Evolutionary conservation across 2,113 vertebrate species (phyloP).

Genomic region (Sphyrna mokarran): DNA sequence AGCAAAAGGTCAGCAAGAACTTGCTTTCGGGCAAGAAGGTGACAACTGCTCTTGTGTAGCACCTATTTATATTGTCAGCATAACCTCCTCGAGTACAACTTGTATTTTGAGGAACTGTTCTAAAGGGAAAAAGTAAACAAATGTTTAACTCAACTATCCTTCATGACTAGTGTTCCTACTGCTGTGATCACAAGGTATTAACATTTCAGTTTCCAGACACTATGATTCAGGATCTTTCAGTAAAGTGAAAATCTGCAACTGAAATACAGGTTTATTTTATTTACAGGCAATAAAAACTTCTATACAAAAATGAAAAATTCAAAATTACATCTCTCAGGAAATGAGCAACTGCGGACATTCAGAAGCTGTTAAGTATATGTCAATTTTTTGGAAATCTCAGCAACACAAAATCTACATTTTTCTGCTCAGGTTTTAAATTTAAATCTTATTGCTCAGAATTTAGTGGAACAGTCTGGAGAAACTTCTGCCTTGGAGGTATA

Average conservation of each 20-base stretch:
- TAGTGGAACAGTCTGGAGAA: background rate
- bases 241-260: background rate
- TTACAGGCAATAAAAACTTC: background rate
- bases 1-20: no score
- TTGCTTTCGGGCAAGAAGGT: no score
- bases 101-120: background rate
- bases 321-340: background rate
- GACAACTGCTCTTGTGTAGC: background rate
- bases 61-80: background rate
- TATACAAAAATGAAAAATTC: background rate
- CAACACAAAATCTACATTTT: background rate
- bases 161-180: background rate
- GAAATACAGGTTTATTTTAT: background rate
- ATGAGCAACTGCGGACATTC: background rate
- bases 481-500: background rate
- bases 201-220: background rate
- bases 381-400: background rate
- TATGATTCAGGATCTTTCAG: background rate
- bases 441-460: background rate
- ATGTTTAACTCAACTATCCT: background rate
- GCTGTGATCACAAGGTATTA: background rate
- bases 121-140: background rate
- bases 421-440: background rate
- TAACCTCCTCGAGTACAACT: background rate
- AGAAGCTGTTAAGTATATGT: background rate